phyloP scores from a whole-genome alignment of 2,888 invertebrate species.

The Athrips mouffetella region DNA sequence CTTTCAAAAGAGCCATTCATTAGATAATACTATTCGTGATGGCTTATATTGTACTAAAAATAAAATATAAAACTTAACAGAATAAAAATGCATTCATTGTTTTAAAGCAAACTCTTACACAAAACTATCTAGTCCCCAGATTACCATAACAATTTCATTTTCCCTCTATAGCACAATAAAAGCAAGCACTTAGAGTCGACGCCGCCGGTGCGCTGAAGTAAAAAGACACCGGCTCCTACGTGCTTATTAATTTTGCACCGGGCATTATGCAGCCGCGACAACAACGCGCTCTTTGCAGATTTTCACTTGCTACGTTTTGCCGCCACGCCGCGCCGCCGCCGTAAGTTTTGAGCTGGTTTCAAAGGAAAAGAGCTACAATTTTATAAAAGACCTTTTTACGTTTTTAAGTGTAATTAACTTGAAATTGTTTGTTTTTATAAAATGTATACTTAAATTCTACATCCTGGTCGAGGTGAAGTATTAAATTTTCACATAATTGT shows the following conservation, averaged over 20 bases:
- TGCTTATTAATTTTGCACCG: slow-evolving; percentile 6
- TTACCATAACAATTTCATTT: slow-evolving; percentile 4
- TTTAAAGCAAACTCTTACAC: background rate
- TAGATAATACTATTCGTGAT: too few species aligned
- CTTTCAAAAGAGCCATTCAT: too few species aligned
- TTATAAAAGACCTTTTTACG: background rate
- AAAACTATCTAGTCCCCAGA: background rate
- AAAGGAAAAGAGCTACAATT: background rate
- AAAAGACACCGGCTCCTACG: slow-evolving; percentile 1
- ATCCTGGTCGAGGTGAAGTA: too few species aligned
- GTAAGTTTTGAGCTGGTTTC: too few species aligned
- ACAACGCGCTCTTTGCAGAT: background rate
- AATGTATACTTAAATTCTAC: too few species aligned
- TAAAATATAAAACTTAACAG: too few species aligned
- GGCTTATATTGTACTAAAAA: too few species aligned
- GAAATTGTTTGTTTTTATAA: too few species aligned
- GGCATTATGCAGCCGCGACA: slow-evolving; percentile 1
- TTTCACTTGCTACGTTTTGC: background rate
- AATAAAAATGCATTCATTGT: background rate
- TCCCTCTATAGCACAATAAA: background rate
- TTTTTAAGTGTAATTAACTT: too few species aligned
- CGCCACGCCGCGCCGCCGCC: too few species aligned
- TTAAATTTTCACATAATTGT: too few species aligned
- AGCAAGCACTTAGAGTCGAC: background rate
- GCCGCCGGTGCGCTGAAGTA: background rate